Evolutionary conservation across 2,797 vertebrate species (phyloP), one percentile per base, ranked within the genome.

Genomic region (Danio albolineatus): DNA sequence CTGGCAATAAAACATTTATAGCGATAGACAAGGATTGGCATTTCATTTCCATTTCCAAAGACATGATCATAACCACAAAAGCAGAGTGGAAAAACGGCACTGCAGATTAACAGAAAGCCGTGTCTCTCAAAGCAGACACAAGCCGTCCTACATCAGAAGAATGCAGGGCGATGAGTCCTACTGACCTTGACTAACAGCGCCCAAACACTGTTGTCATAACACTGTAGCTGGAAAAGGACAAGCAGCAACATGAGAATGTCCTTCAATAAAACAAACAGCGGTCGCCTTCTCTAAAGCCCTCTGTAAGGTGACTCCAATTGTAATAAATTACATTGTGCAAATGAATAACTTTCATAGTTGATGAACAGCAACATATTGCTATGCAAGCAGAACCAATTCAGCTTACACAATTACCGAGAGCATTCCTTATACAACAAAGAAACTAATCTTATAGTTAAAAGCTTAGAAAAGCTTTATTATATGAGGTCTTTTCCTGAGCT

Each of bases 1-100:
- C 19, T 0, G 41, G 49, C 60, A 72, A 79, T 79, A 79, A 78
- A 78, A 62, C 66, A 36, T 71, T 78, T 78, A 62, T n/a, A 43
- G 46, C 7, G 4, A 54, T 44, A 62, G 76, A 70, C 43, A 41
- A 48, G 54, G 36, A 53, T 53, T 61, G 57, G 36, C 10, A 2
- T 61, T 70, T 70, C 6, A 70, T 48, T 70, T 62, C 56, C 71
- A 73, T 59, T 61, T 71, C 9, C 46, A 71, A 78, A 71, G 46
- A 44, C 17, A 62, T 62, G 48, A 71, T 62, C 38, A 56, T 59
- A 77, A 51, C 19, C 6, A n/a, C 60, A 51, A 46, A 17, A 53
- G 17, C 46, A n/a, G 13, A 16, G 17, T 12, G 9, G 10, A 21
- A 38, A 57, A 43, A 70, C 0, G 13, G 5, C 56, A 77, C n/a